These are phyloP conservation scores for Basileuterus tristriatus DNA, from an alignment of 2,797 vertebrate species.

Conservation along the genomic window DNA sequence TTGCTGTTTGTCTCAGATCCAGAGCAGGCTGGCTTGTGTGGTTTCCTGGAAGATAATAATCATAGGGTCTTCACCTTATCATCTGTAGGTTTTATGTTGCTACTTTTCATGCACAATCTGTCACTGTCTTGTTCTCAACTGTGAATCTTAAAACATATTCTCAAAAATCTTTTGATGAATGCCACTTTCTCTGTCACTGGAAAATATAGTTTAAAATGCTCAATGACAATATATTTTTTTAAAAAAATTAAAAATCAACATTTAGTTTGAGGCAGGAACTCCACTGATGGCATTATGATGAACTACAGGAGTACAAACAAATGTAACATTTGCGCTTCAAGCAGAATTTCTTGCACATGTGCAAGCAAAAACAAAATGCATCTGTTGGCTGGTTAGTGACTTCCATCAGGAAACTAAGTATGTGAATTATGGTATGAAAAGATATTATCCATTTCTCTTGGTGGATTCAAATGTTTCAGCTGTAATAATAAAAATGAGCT, in stretches of 20 bases:
- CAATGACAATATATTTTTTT: neutral
- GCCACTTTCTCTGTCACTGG: neutral
- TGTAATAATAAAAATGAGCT: conserved; percentile 48
- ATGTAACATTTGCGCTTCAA: conserved; percentile 62
- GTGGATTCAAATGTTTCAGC: conserved; percentile 63
- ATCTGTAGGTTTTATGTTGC: conserved; percentile 30
- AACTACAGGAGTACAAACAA: conserved; percentile 2
- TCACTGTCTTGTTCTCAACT: conserved; percentile 52
- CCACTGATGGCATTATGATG: neutral
- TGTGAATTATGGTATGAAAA: conserved; percentile 68
- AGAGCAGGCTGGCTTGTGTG: conserved; percentile 6
- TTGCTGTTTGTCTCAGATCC: conserved; percentile 57
- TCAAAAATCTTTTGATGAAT: conserved; percentile 50
- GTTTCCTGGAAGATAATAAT: conserved; percentile 62
- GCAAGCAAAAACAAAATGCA: conserved; percentile 52
- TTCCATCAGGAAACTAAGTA: conserved; percentile 62
- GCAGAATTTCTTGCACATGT: conserved; percentile 54
- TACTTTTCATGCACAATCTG: conserved; percentile 35
- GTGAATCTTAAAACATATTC: conserved; percentile 56
- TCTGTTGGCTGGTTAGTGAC: conserved; percentile 67
- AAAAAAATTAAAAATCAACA: neutral
- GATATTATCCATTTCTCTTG: conserved; percentile 60
- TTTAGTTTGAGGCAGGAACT: neutral
- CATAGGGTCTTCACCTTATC: conserved; percentile 46
- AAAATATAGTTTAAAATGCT: neutral